Evolutionary conservation across 2,888 invertebrate species (phyloP).

Genomic region (Tipula vernalis): DNA sequence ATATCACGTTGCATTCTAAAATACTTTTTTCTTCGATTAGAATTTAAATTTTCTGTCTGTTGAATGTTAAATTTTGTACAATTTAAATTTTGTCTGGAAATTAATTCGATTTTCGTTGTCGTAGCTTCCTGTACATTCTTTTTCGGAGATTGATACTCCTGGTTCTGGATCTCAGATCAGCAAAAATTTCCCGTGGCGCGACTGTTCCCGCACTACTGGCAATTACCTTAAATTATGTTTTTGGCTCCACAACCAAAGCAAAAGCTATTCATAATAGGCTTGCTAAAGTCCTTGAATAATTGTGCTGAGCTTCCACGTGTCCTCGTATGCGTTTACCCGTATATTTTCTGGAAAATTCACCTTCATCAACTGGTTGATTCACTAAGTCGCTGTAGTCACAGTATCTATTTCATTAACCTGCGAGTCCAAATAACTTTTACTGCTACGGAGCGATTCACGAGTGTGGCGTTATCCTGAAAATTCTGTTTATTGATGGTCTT

Average conservation of each 20-base stretch:
- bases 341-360: not conserved
- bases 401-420: not conserved
- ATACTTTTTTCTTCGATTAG: no score
- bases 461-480: not conserved
- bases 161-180: not conserved
- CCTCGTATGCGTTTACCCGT: not conserved
- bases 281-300: not conserved
- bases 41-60: no score
- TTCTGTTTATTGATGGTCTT: not conserved
- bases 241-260: not conserved
- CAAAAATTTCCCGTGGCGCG: not conserved
- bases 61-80: no score
- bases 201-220: not conserved
- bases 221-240: not conserved
- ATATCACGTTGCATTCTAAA: no score
- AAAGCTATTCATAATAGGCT: not conserved
- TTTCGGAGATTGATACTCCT: not conserved
- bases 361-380: not conserved
- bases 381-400: not conserved
- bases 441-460: no score
- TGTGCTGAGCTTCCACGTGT: not conserved
- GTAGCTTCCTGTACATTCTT: no score
- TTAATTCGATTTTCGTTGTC: no score
- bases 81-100: no score
- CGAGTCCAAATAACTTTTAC: no score